Percentiles rank a stretch among this genome's conserved stretches.
Evolutionary conservation across 2,797 vertebrate species (phyloP).

Genomic region (Meda fulgida): DNA sequence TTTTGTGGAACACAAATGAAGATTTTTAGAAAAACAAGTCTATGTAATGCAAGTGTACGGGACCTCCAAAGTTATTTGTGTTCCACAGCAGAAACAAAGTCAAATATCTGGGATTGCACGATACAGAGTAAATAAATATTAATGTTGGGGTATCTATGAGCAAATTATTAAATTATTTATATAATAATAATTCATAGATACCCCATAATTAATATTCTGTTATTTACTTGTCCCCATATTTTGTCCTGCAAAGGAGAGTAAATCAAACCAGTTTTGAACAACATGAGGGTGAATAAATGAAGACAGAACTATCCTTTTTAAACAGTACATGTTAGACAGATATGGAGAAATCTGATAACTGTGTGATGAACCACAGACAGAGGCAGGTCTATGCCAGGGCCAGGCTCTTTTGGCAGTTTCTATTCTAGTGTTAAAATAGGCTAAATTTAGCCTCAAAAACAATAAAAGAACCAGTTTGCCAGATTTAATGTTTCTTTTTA

Average conservation of each 20-base stretch:
- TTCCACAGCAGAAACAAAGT: background rate
- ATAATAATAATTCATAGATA: too few species aligned
- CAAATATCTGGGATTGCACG: background rate
- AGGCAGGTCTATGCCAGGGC: background rate
- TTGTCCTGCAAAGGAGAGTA: background rate
- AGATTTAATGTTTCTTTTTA: background rate
- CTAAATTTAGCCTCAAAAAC: background rate
- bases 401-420: background rate
- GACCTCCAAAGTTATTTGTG: too few species aligned
- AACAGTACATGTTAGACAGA: background rate
- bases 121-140: background rate
- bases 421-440: background rate
- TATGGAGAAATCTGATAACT: conserved; percentile 1
- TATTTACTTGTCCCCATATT: too few species aligned
- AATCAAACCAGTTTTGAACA: background rate
- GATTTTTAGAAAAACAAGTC: background rate
- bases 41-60: background rate
- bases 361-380: conserved; percentile 4
- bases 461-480: conserved; percentile 24
- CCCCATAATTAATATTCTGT: too few species aligned
- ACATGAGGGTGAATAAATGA: background rate
- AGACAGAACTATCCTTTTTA: background rate
- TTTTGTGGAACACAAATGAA: background rate
- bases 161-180: background rate
- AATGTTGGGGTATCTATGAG: background rate